Evolutionary conservation across 2,888 invertebrate genomes (phyloP).

Genomic region (Dione juno): DNA sequence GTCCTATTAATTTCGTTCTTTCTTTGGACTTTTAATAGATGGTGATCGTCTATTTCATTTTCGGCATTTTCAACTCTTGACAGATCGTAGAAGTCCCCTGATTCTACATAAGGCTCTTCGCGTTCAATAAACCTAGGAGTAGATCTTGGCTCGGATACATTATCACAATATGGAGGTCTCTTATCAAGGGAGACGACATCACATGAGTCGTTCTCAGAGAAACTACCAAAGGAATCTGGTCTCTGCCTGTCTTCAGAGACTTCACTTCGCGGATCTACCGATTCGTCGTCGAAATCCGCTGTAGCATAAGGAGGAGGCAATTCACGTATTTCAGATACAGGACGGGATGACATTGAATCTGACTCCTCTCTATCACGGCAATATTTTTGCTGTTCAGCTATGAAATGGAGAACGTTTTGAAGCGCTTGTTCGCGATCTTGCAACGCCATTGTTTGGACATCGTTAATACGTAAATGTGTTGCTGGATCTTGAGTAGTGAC

Average conservation of each 20-base stretch:
- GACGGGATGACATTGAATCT: constrained; percentile 82
- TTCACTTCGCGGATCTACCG: constrained; percentile 77
- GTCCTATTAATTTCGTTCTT: constrained; percentile 79
- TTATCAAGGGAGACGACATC: constrained; percentile 68
- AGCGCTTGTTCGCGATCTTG: constrained; percentile 87
- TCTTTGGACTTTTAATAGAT: constrained; percentile 73
- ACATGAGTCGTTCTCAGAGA: constrained; percentile 79
- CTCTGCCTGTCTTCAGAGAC: constrained; percentile 75
- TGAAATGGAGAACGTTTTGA: constrained; percentile 89
- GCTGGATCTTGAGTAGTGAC: constrained; percentile 82
- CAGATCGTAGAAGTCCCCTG: constrained; percentile 71
- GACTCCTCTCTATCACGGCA: constrained; percentile 84
- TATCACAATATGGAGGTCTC: constrained; percentile 70
- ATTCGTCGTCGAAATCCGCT: constrained; percentile 78
- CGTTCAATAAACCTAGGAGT: constrained; percentile 77
- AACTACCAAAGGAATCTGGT: constrained; percentile 78
- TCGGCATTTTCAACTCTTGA: constrained; percentile 70
- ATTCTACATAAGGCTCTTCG: constrained; percentile 77
- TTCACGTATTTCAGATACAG: constrained; percentile 83
- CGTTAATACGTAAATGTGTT: constrained; percentile 73
- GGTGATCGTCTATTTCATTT: constrained; percentile 74
- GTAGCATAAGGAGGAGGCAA: constrained; percentile 80
- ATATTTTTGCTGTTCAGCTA: constrained; percentile 90
- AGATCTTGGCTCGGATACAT: constrained; percentile 73
- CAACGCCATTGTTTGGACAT: constrained; percentile 74